A percentile compares a stretch with the other conserved stretches of the same genome.
Conservation (phyloP, 2,113 vertebrate species). For the Embiotoca jacksoni region DNA sequence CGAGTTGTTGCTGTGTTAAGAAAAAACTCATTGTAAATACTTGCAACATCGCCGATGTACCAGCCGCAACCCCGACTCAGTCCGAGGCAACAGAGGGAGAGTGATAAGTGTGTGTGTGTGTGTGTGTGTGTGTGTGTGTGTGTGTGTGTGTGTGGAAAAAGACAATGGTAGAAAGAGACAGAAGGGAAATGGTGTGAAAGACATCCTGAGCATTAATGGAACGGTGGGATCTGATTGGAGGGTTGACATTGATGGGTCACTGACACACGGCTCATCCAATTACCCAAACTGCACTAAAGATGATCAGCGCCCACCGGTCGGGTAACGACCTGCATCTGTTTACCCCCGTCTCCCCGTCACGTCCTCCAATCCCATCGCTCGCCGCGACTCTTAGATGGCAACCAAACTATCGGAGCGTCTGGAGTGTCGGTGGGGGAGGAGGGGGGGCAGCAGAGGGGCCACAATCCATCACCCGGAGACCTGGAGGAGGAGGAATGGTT, state of each 20-base stretch:
- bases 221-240: slow-evolving; percentile 9
- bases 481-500: background rate
- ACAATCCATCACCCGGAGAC: slow-evolving; percentile 42
- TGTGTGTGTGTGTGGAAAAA: background rate
- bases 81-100: slow-evolving; percentile 2
- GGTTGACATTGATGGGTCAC: slow-evolving; percentile 48
- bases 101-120: background rate
- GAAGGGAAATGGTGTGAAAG: background rate
- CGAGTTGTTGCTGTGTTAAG: too few relatives aligned
- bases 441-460: slow-evolving; percentile 2
- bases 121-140: background rate
- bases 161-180: background rate
- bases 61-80: background rate
- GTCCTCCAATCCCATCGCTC: slow-evolving; percentile 19
- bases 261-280: slow-evolving; percentile 58
- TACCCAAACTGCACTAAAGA: slow-evolving; percentile 33
- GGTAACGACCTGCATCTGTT: background rate
- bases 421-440: background rate
- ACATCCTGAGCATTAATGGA: background rate
- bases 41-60: too few relatives aligned
- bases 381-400: slow-evolving; percentile 10
- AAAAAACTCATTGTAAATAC: too few relatives aligned
- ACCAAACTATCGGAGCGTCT: slow-evolving; percentile 5
- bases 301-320: slow-evolving; percentile 25
- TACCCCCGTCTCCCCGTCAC: slow-evolving; percentile 9